phyloP scores from a whole-genome alignment of 2,888 invertebrate species.

The Polyploca ridens region DNA sequence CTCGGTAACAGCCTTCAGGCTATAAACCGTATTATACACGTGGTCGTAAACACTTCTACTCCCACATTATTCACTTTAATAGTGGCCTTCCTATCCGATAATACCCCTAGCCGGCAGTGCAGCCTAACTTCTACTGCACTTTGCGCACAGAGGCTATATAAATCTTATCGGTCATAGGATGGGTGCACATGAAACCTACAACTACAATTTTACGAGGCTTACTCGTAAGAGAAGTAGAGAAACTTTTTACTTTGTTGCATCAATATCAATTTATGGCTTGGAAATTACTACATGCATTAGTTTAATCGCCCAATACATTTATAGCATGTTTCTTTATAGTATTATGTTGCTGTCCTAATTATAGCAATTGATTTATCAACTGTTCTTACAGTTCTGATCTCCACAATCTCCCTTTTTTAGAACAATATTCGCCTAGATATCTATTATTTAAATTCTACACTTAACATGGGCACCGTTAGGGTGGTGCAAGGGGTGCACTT shows the following conservation, averaged over 20 bases:
- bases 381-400: too few species aligned
- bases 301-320: constrained; percentile 18
- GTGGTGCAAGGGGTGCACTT: too few species aligned
- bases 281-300: constrained; percentile 52
- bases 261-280: constrained; percentile 48
- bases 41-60: constrained; percentile 68
- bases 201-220: constrained; percentile 32
- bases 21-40: constrained; percentile 64
- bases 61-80: constrained; percentile 42
- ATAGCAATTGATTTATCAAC: too few species aligned
- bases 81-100: constrained; percentile 20
- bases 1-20: constrained; percentile 48
- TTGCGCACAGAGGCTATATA: constrained; percentile 10
- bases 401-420: too few species aligned
- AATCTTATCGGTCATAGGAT: constrained; percentile 12
- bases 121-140: constrained; percentile 14
- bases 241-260: constrained; percentile 44
- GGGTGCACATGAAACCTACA: constrained; percentile 26
- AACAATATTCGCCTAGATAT: too few species aligned
- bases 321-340: not conserved
- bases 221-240: constrained; percentile 19
- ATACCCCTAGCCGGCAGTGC: constrained; percentile 11
- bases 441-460: too few species aligned
- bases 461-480: too few species aligned
- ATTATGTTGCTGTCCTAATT: not conserved